Base-by-base conservation (phyloP, 2,888 invertebrate species). In the Aelia acuminata region DNA sequence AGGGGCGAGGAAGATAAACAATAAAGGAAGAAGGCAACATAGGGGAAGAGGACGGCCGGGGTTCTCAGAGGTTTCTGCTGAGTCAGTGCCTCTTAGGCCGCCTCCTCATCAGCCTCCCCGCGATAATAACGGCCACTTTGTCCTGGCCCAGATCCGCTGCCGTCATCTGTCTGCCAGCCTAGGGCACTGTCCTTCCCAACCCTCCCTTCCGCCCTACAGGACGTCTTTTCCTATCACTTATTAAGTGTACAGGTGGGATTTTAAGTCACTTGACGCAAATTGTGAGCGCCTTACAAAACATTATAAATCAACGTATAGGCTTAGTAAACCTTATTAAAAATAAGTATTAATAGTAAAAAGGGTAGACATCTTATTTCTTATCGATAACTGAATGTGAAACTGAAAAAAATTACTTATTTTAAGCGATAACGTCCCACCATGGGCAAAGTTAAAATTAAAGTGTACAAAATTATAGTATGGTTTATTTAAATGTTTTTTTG, bases 1-100 rank as follows among this genome's bases (percentile, higher is more conserved):
- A 47, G 80, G 47, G n/a, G 39, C n/a, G n/a, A n/a, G n/a, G n/a
- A 80, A 80, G 43, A 80, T 43, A 80, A 80, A 80, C 43, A 39
- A 80, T 80, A 80, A 39, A 43, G 43, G 43, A 80, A n/a, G 43
- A n/a, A 70, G 20, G 43, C 8, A 80, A 43, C 43, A 11, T 20
- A 39, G 22, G 43, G 3, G 80, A 80, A 75, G 75, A 39, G n/a
- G 39, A 43, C 80, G 39, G 43, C 22, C 80, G n/a, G 80, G n/a
- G 80, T 80, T 80, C 80, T 80, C 80, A 80, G 80, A 80, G 80
- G 80, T 43, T 39, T 47, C 80, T 80, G 43, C 80, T 80, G 80
- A 47, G 80, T 39, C 80, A 70, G 63, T 31, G 35, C 5, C 63
- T 70, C 63, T 70, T 70, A 70, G 63, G 63, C 63, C 63, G 35